Percentiles rank a stretch among this genome's conserved stretches.
Conservation (phyloP, 2,888 invertebrate species). For the Diarsia dahlii region DNA sequence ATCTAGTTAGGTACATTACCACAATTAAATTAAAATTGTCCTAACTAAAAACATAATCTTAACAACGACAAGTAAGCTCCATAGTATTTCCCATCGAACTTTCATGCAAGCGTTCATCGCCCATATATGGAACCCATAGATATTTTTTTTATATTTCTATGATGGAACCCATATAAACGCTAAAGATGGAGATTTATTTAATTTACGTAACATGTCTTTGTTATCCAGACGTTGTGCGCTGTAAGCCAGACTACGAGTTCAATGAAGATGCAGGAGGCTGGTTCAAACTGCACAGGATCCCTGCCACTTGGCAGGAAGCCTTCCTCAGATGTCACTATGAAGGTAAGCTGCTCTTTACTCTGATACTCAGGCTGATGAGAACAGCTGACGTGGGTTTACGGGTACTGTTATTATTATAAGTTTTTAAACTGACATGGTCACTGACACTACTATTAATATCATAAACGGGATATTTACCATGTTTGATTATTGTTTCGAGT, state of each 20-base stretch:
- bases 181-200: neutral
- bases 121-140: neutral
- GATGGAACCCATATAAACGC: no score
- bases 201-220: neutral
- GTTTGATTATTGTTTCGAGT: no score
- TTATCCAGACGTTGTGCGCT: neutral
- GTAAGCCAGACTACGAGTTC: constrained; percentile 23
- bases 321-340: constrained; percentile 20
- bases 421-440: no score
- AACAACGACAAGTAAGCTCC: neutral
- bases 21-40: neutral
- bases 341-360: constrained; percentile 7
- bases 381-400: neutral
- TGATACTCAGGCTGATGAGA: neutral
- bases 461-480: no score
- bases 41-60: no score
- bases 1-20: neutral
- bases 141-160: no score
- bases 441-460: no score
- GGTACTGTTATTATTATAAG: no score
- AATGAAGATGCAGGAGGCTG: constrained; percentile 2
- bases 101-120: neutral
- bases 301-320: constrained; percentile 30
- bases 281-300: constrained; percentile 28
- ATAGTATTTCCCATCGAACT: neutral